Base-by-base conservation (phyloP, 2,113 vertebrate species). In the Aegithalos caudatus region DNA sequence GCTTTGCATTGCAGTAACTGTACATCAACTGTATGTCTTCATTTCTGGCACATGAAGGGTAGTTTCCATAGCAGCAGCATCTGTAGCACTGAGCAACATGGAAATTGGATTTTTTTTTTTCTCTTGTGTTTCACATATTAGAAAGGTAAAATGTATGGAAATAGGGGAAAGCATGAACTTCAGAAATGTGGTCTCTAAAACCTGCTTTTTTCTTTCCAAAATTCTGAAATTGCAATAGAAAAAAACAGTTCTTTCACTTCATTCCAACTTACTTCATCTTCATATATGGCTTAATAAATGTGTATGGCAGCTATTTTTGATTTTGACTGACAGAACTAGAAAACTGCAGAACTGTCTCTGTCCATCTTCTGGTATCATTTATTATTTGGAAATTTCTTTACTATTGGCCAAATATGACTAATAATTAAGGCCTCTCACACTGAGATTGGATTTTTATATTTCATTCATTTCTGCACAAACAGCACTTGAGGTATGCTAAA, bases 11-110 rank as follows among this genome's bases (percentile, higher is more conserved):
- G 91, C 95, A 58, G 86, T 92, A 95, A 94, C 88, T 89, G 80
- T 93, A 95, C 85, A 83, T 96, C 91, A 88, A 87, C 92, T 88
- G 66, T 95, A 96, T 86, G 83, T 97, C 95, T 97, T 97, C 95
- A 94, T 96, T 94, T 96, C 92, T 96, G 91, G 94, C 88, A 95
- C 86, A 95, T 96, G 92, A 97, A 94, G 82, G 82, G 85, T 89
- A 95, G 95, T 97, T 97, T 96, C 96, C 95, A 97, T 96, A 97
- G 95, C 94, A 97, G 95, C 96, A 91, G 92, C 78, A 95, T 86
- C 91, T 95, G 76, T 92, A 96, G 84, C 73, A 90, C 84, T 81
- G 65, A 96, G 91, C 28, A 88, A 86, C 78, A 89, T 42, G 78
- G 79, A 96, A 93, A 95, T 88, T 95, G 70, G 58, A 76, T 54